phyloP scores from a whole-genome alignment of 2,113 vertebrate species.

The Nannobrachium achirus region DNA sequence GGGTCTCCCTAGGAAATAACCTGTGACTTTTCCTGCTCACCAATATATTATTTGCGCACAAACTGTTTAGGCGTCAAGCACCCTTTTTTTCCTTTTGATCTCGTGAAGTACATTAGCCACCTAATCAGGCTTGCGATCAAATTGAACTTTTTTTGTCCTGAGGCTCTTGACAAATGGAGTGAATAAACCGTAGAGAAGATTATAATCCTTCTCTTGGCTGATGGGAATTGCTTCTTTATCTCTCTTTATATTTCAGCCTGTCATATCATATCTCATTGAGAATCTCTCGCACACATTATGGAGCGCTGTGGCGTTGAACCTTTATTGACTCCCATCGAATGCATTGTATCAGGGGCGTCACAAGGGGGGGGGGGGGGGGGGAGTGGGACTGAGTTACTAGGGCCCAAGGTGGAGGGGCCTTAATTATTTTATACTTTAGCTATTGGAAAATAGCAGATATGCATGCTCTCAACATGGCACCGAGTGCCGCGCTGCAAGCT shows the following conservation, averaged over 20 bases:
- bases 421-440: too few species aligned
- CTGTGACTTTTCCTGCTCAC: neutral
- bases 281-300: neutral
- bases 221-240: neutral
- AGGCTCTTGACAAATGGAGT: conserved; percentile 1
- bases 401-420: too few species aligned
- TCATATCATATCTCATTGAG: too few species aligned
- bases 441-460: too few species aligned
- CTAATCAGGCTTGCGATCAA: conserved; percentile 10
- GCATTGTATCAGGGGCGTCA: too few species aligned
- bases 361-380: too few species aligned
- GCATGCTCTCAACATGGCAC: too few species aligned
- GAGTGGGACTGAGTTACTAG: too few species aligned
- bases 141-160: conserved; percentile 26
- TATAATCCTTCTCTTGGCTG: conserved; percentile 2
- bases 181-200: neutral
- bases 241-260: neutral
- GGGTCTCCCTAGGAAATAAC: neutral
- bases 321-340: too few species aligned
- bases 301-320: too few species aligned
- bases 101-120: conserved; percentile 15
- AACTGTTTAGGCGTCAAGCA: conserved; percentile 16
- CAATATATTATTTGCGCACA: neutral
- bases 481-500: too few species aligned
- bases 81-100: neutral